Evolutionary conservation across 2,113 vertebrate species (phyloP).

Genomic region (Xiphophorus maculatus): DNA sequence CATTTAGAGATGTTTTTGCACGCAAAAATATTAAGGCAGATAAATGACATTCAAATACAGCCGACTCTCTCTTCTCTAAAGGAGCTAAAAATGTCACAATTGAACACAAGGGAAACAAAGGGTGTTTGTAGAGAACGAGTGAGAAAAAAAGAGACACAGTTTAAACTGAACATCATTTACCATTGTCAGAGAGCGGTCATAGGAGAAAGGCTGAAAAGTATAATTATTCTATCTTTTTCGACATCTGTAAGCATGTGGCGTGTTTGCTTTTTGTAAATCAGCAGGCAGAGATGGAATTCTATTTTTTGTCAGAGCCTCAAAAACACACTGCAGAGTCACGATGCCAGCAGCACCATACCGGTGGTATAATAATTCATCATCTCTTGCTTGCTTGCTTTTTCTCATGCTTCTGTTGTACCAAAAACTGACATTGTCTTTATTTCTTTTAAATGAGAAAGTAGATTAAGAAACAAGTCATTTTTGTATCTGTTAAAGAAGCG

Average conservation of each 20-base stretch:
- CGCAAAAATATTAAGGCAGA: slow-evolving; percentile 27
- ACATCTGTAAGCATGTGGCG: slow-evolving; percentile 27
- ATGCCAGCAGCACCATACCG: slow-evolving; percentile 9
- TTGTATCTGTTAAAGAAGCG: background rate
- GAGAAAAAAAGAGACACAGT: slow-evolving; percentile 31
- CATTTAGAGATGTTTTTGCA: slow-evolving; percentile 13
- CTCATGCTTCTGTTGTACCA: slow-evolving; percentile 19
- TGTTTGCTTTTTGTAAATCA: slow-evolving; percentile 55
- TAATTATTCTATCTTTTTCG: slow-evolving; percentile 58
- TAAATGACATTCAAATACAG: slow-evolving; percentile 18
- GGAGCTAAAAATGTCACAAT: slow-evolving; percentile 19
- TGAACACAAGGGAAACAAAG: slow-evolving; percentile 13
- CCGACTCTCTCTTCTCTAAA: background rate
- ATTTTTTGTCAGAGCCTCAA: slow-evolving; percentile 41
- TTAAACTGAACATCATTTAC: slow-evolving; percentile 33
- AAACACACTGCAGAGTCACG: slow-evolving; percentile 28
- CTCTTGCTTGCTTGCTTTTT: slow-evolving; percentile 19
- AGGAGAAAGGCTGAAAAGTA: slow-evolving; percentile 40
- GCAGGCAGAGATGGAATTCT: slow-evolving; percentile 37
- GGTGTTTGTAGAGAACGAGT: slow-evolving; percentile 23
- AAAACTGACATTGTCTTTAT: background rate
- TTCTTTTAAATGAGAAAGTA: background rate
- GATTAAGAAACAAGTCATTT: background rate
- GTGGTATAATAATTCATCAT: slow-evolving; percentile 34
- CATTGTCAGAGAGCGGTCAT: slow-evolving; percentile 49